Base-by-base conservation (phyloP, 2,797 vertebrate species). In the Chaetodon trifasciatus region DNA sequence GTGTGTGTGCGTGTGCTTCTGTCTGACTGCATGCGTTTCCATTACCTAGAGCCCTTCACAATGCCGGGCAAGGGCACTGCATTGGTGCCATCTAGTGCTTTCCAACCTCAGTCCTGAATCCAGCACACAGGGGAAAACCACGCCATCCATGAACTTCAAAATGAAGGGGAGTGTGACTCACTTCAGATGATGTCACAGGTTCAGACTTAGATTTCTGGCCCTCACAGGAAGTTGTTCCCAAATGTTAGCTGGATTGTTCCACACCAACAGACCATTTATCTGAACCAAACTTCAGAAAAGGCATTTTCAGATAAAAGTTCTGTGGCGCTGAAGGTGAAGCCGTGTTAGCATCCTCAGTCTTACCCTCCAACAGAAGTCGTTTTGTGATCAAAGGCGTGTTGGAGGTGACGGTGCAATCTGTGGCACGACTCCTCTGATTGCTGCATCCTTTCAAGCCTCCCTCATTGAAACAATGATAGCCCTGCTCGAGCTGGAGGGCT, bases 31-130 rank as follows among this genome's bases (percentile, higher is more conserved):
- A 11, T 66, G 64, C 9, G 44, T 78, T 42, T 37, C 32, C 8
- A 70, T 80, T 17, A 42, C 53, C 23, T 17, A 6, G 72, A 66
- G 58, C 50, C 24, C 61, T 77, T 56, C 56, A 72, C 21, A 67
- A 11, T 0, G 19, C 53, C 19, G 58, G 57, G 16, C 2, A 47
- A 68, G 76, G 64, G 65, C 83, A 87, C 40, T 78, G 78, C 90
- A 75, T 76, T 92, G 85, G 89, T 94, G 93, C 93, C 94, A 94
- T 85, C 93, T 94, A 94, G 91, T 93, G 93, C 88, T 80, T 75
- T 77, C 80, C 74, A 53, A 39, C n/a, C 65, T 56, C 66, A 53
- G 57, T 28, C 66, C 50, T 63, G n/a, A 39, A 50, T 78, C 49
- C 62, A 63, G 63, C 55, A 61, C 32, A 47, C 24, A 28, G n/a